Base-by-base conservation (phyloP, 2,888 invertebrate species). In the Neuroscelio doddi region DNA sequence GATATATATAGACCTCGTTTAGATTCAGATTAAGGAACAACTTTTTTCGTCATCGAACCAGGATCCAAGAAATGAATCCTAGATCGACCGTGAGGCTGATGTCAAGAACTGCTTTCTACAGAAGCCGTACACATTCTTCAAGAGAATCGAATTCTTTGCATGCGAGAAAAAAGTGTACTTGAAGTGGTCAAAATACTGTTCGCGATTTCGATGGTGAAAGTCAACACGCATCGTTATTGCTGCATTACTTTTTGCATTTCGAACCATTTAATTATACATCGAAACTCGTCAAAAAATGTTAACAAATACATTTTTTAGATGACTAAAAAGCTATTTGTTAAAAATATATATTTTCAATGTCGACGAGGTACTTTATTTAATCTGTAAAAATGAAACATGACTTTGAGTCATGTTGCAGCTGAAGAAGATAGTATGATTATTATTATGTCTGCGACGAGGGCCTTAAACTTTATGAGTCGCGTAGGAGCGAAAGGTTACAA, bases 401-500 rank as follows among this genome's bases (percentile, higher is more conserved):
- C 21, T 5, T 21, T 21, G 21, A 21, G 21, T 21, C 21, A 21
- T 21, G 21, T 21, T 21, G 21, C 2, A 21, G 2, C 5, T 21
- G 21, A 2, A 21, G 5, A 21, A 3, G 21, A 21, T 5, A 2
- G 21, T 21, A 21, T 21, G 3, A 21, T 21, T 5, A 5, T 21
- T 5, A 21, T 21, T 5, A 5, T 21, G 21, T 21, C 21, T 21
- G 21, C 21, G 21, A 21, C 21, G 21, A 5, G 21, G 55, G 66
- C 55, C 62, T 66, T 66, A 66, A 66, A 66, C 58, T 66, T 58
- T 53, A 57, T 51, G 46, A 45, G 30, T 21, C 32, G 39, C 53
- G 36, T 50, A 63, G 64, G 74, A 76, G 74, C 74, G 69, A 73
- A 76, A 77, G 80, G 78, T 80, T 79, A 78, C 64, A 69, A 72